Evolutionary conservation across 2,888 invertebrate genomes (phyloP), one percentile per base, ranked within the genome.

Genomic region (Cotesia congregata): DNA sequence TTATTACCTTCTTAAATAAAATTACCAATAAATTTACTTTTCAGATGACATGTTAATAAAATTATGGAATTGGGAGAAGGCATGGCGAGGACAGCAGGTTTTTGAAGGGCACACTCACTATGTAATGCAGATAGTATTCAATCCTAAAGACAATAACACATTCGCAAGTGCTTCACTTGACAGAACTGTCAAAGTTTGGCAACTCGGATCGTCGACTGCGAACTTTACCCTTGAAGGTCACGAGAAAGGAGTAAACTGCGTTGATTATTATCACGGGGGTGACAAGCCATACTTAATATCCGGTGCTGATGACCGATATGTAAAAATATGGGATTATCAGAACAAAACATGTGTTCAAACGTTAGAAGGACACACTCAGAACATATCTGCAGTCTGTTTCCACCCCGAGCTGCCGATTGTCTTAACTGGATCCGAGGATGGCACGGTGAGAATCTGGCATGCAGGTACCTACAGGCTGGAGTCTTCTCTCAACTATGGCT

Each of bases 311-410:
- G 99, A 99, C 90, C 94, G 97, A 74, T 92, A 96, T 67, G 98
- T 99, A 5, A 99, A 99, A 91, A 99, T 99, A 85, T 99, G 99
- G 99, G 99, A 99, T 88, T 99, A 99, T 89, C 97, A 99, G 90
- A 99, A 99, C 90, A 99, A 99, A 91, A 98, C 98, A 0, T 99
- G 99, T 90, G 99, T 99, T 0, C 99, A 99, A 89, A 99, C 99
- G 0, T 91, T 99, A 78, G 98, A 99, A 90, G 95, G 99, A 0
- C 99, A 99, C 90, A 96, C 97, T 0, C 97, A 98, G 88, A 99
- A 99, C 88, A 97, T 99, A 74, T 95, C 96, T 1, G 95, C 96
- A 0, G 99, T 99, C 0, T 96, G 96, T 78, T 99, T 99, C 91
- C 99, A 99, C 91, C 99, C 99, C 0, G 99, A 99, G 88, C 91